These are phyloP conservation scores for Syrmaticus mikado DNA, from an alignment of 2,113 vertebrate genomes.

Conservation along the genomic window DNA sequence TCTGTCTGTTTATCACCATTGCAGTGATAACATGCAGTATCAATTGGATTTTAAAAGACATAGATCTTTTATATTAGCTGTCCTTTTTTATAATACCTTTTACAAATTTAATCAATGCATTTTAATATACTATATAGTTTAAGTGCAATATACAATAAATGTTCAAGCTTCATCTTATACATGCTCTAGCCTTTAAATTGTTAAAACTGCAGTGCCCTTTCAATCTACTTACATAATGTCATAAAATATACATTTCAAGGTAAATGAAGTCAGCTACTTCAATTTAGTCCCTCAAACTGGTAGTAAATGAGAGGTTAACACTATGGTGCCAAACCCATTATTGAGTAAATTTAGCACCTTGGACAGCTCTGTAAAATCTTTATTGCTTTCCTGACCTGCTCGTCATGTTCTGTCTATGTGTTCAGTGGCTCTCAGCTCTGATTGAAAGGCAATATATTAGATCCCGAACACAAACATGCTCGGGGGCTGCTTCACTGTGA, in stretches of 20 bases:
- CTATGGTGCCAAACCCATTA: conserved; percentile 97
- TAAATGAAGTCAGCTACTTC: conserved; percentile 88
- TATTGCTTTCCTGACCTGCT: conserved; percentile 98
- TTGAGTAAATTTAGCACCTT: conserved; percentile 99
- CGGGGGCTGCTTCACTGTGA: conserved; percentile 93
- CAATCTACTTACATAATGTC: conserved; percentile 89
- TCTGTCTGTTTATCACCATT: conserved; percentile 44
- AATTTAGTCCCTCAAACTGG: conserved; percentile 90
- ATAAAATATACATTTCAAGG: conserved; percentile 90
- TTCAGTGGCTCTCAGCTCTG: conserved; percentile 92
- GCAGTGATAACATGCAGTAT: conserved; percentile 55
- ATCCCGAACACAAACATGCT: conserved; percentile 97
- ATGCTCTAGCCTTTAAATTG: conserved; percentile 85
- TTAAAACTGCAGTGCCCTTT: conserved; percentile 85
- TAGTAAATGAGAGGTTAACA: conserved; percentile 99
- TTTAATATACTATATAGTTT: conserved; percentile 85
- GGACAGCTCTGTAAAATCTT: conserved; percentile 99
- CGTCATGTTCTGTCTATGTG: conserved; percentile 95
- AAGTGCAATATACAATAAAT: conserved; percentile 85
- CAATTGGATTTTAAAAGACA: conserved; percentile 78
- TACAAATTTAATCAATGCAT: conserved; percentile 86
- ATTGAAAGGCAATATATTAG: conserved; percentile 99
- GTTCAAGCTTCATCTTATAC: conserved; percentile 82
- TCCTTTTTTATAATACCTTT: conserved; percentile 84
- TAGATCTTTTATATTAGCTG: conserved; percentile 83